Evolutionary conservation across 2,797 vertebrate genomes (phyloP).

Genomic region (Leucoraja ocellata): DNA sequence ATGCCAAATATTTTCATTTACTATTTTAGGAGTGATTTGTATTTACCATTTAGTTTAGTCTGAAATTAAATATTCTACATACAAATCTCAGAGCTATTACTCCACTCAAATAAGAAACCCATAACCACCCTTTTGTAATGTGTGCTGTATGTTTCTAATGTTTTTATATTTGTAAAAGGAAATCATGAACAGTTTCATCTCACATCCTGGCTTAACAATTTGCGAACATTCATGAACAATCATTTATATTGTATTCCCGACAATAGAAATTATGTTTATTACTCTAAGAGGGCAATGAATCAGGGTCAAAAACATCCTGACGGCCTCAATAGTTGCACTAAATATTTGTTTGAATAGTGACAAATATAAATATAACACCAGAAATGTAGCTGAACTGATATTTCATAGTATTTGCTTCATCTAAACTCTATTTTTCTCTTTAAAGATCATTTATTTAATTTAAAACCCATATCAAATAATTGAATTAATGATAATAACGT

Average conservation of each 20-base stretch:
- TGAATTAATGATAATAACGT: neutral
- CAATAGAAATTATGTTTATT: constrained; percentile 8
- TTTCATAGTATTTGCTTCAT: neutral
- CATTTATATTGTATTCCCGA: neutral
- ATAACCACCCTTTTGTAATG: neutral
- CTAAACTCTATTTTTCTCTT: neutral
- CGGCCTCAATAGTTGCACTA: neutral
- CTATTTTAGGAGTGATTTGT: neutral
- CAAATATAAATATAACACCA: neutral
- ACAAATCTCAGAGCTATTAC: neutral
- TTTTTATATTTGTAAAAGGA: neutral
- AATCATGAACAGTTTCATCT: neutral
- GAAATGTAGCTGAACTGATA: neutral
- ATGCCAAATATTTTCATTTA: neutral
- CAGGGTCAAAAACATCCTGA: neutral
- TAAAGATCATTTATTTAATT: constrained; percentile 7
- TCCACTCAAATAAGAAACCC: neutral
- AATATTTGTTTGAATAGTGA: neutral
- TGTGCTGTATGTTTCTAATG: neutral
- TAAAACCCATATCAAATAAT: constrained; percentile 13
- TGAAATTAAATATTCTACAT: neutral
- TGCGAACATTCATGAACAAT: neutral
- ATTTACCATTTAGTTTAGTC: neutral
- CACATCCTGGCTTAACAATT: neutral
- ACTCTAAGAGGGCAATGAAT: neutral